Percentiles rank a stretch among this genome's conserved stretches.
Evolutionary conservation across 2,797 vertebrate species (phyloP).

Genomic region (Meda fulgida): DNA sequence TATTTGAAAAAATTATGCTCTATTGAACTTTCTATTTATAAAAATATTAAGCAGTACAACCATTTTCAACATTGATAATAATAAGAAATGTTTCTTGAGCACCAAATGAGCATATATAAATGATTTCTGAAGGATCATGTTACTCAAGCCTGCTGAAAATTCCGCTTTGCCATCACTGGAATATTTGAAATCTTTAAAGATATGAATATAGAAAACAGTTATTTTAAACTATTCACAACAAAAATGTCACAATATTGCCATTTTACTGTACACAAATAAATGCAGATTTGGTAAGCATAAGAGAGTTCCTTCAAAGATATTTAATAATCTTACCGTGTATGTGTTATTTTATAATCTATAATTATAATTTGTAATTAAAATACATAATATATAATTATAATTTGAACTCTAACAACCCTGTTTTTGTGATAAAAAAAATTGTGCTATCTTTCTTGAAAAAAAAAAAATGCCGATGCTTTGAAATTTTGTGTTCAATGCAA

Average conservation of each 20-base stretch:
- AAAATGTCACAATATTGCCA: neutral
- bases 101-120: neutral
- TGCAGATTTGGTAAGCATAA: neutral
- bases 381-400: neutral
- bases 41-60: too few species aligned
- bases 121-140: neutral
- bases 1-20: neutral
- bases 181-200: too few species aligned
- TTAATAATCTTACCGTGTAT: neutral
- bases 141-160: neutral
- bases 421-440: neutral
- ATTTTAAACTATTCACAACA: neutral
- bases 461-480: neutral
- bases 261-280: constrained; percentile 3
- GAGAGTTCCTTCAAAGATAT: too few species aligned
- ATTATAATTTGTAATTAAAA: neutral
- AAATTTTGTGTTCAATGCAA: neutral
- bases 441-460: neutral
- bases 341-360: neutral
- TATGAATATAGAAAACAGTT: too few species aligned
- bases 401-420: neutral
- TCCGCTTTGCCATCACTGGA: too few species aligned
- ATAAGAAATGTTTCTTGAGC: neutral
- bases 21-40: too few species aligned
- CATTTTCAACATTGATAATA: neutral